Conservation (phyloP, 1,140 invertebrate species). For the Lasioglossum albipes region DNA sequence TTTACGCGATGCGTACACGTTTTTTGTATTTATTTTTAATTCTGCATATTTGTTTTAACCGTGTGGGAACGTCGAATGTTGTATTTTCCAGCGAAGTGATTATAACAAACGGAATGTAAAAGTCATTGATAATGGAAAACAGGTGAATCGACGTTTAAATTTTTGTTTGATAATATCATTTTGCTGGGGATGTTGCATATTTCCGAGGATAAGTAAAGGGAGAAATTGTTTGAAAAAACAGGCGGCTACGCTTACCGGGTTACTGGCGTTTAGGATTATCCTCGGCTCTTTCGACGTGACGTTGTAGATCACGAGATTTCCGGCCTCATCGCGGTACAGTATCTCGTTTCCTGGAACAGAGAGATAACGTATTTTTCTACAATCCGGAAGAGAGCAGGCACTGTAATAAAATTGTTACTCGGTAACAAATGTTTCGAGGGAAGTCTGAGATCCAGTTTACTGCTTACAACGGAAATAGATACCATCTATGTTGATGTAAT, state of each 20-base stretch:
- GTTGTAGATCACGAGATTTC: slow-evolving; percentile 73
- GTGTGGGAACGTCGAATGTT: no score
- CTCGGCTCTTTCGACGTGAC: slow-evolving; percentile 59
- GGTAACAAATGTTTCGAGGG: background rate
- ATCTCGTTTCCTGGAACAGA: slow-evolving; percentile 75
- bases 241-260: slow-evolving; percentile 67
- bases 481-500: background rate
- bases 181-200: no score
- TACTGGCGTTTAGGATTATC: slow-evolving; percentile 65
- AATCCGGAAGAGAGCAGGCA: background rate
- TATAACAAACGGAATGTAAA: no score
- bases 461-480: background rate
- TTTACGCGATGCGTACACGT: no score
- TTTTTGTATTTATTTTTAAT: no score
- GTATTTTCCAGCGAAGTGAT: no score
- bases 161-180: no score
- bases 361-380: slow-evolving; percentile 14
- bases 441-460: background rate
- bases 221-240: background rate
- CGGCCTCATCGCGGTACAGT: slow-evolving; percentile 73
- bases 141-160: no score
- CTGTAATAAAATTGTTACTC: background rate
- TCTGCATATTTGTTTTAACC: no score
- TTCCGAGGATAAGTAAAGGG: no score
- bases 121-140: no score